phyloP scores from a whole-genome alignment of 2,797 vertebrate genomes.

The Gallirallus australis region DNA sequence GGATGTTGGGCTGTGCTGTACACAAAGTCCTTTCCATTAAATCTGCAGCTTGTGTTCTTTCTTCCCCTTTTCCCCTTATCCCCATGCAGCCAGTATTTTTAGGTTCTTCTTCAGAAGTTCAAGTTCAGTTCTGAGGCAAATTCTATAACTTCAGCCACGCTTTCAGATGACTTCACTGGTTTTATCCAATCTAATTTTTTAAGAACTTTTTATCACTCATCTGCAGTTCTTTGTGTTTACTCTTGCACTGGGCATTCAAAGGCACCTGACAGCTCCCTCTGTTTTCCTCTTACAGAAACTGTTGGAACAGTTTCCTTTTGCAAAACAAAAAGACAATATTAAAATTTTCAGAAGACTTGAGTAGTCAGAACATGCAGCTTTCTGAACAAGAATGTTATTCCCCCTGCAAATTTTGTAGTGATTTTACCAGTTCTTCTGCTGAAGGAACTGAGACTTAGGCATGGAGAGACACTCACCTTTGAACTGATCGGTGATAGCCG shows the following conservation, averaged over 20 bases:
- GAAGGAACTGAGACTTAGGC: neutral
- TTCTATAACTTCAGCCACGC: neutral
- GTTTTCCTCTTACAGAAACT: neutral
- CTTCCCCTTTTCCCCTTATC: neutral
- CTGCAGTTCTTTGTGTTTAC: neutral
- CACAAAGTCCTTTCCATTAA: neutral
- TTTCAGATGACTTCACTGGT: neutral
- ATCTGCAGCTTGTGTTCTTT: neutral
- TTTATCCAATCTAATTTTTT: neutral
- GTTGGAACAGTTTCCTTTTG: neutral
- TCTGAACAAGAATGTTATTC: neutral
- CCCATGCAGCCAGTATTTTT: neutral
- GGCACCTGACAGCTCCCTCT: neutral
- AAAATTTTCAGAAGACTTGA: neutral
- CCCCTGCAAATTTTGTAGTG: neutral
- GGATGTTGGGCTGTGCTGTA: neutral
- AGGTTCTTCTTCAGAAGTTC: neutral
- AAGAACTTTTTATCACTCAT: neutral
- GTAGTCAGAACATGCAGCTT: neutral
- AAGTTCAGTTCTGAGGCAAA: neutral
- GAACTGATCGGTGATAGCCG: constrained; percentile 32
- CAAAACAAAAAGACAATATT: neutral
- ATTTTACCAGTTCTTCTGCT: neutral
- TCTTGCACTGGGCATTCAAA: neutral
- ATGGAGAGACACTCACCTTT: constrained; percentile 57